Evolutionary conservation across 1,140 invertebrate genomes (phyloP).

Genomic region (Nymphalis io): DNA sequence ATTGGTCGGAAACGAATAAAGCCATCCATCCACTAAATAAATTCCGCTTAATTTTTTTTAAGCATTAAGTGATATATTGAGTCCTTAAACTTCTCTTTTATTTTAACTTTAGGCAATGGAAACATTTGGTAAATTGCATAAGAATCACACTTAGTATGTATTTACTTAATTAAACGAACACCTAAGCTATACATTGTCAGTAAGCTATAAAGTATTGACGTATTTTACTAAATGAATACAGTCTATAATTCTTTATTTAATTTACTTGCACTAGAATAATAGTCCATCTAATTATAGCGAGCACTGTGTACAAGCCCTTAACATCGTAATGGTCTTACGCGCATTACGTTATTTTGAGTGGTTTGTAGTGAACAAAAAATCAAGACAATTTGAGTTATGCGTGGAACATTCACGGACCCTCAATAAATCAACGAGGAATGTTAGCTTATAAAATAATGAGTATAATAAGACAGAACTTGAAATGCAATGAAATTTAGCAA

Average conservation of each 20-base stretch:
- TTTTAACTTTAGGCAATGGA: too few species aligned
- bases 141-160: too few species aligned
- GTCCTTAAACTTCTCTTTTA: too few species aligned
- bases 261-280: neutral
- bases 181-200: too few species aligned
- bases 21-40: slow-evolving; percentile 22
- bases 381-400: slow-evolving; percentile 65
- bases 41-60: too few species aligned
- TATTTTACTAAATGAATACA: too few species aligned
- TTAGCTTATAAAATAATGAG: slow-evolving; percentile 20
- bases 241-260: too few species aligned
- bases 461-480: neutral
- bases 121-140: too few species aligned
- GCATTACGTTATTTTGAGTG: slow-evolving; percentile 72
- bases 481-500: neutral
- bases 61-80: too few species aligned
- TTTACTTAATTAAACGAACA: too few species aligned
- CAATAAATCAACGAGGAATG: slow-evolving; percentile 29
- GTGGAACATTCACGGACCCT: slow-evolving; percentile 29
- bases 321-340: slow-evolving; percentile 63
- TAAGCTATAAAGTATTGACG: too few species aligned
- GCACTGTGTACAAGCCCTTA: slow-evolving; percentile 42
- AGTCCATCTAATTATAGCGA: slow-evolving; percentile 6
- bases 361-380: slow-evolving; percentile 60
- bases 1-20: slow-evolving; percentile 47